Conservation (phyloP, 2,113 vertebrate genomes). For the Triplophysa tibetana region DNA sequence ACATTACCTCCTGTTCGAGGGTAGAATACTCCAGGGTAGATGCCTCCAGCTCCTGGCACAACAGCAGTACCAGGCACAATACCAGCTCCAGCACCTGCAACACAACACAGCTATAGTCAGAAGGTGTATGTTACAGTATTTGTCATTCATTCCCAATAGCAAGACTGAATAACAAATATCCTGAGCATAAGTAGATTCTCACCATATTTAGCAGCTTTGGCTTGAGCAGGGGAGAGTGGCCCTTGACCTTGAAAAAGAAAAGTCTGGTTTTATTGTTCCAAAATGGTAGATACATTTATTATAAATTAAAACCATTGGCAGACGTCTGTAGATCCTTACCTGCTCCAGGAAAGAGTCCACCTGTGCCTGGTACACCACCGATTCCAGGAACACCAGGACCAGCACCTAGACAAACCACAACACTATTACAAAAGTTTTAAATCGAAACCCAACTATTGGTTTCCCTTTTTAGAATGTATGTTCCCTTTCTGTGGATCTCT, state of each 20-base stretch:
- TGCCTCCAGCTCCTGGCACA: conserved; percentile 22
- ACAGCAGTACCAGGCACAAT: conserved; percentile 38
- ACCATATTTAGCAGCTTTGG: background rate
- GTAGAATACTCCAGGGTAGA: conserved; percentile 33
- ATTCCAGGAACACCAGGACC: conserved; percentile 9
- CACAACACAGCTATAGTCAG: background rate
- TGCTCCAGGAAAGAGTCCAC: conserved; percentile 5
- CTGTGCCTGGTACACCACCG: conserved; percentile 20
- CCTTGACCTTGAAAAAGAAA: conserved; percentile 17
- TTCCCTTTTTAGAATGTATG: no score
- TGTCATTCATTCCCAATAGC: background rate
- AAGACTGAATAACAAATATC: background rate
- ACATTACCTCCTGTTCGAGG: conserved; percentile 56
- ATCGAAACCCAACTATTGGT: no score
- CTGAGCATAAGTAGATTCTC: background rate
- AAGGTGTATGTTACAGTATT: no score
- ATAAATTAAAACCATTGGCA: background rate
- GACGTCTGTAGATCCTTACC: conserved; percentile 11
- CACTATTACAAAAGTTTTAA: background rate
- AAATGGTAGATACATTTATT: background rate
- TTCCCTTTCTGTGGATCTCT: no score
- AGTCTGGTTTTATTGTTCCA: background rate
- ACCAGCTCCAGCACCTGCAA: conserved; percentile 37
- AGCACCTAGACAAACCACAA: conserved; percentile 20
- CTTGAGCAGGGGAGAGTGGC: conserved; percentile 42